Evolutionary conservation across 2,888 invertebrate genomes (phyloP), one percentile per base, ranked within the genome.

Genomic region (Julus scandinavius): DNA sequence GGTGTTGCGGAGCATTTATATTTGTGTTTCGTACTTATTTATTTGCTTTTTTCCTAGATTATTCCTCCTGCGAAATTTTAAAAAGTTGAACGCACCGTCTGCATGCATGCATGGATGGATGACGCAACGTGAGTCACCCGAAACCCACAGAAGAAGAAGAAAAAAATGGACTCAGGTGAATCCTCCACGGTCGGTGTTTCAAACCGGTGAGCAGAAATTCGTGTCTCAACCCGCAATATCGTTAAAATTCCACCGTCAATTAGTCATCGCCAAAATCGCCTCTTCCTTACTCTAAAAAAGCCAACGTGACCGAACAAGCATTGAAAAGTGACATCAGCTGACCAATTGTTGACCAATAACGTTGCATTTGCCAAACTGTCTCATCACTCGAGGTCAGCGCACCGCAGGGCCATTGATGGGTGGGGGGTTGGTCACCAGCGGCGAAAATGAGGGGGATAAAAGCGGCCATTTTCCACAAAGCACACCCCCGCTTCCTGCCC

Each of bases 41-140:
- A 63, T 63, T 63, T 63, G 63, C 20, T 15, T 4, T 63, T 63
- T 63, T 63, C 20, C 63, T 20, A 63, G 63, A 63, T 63, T 63
- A 63, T 63, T 63, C 63, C 63, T 63, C 63, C 63, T 20, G n/a
- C 63, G 63, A 63, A 63, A 20, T 20, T 15, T 20, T 17, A 29
- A 20, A 6, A 20, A 20, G n/a, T 63, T 63, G n/a, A 63, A 63
- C 63, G 63, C 63, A 63, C 63, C 20, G 63, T 11, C 4, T 4
- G 58, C 58, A 29, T 29, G 29, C 29, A 29, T 29, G 29, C 58
- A 58, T 15, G 15, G 50, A 15, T 49, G 49, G 17, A 63, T 63
- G 63, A 63, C 63, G 63, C 63, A 63, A 63, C 63, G 20, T 63
- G 63, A 63, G 63, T 63, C 63, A 63, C 63, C 63, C 1, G 63